Base-by-base conservation (phyloP, 2,113 vertebrate species). In the Tinamus guttatus region DNA sequence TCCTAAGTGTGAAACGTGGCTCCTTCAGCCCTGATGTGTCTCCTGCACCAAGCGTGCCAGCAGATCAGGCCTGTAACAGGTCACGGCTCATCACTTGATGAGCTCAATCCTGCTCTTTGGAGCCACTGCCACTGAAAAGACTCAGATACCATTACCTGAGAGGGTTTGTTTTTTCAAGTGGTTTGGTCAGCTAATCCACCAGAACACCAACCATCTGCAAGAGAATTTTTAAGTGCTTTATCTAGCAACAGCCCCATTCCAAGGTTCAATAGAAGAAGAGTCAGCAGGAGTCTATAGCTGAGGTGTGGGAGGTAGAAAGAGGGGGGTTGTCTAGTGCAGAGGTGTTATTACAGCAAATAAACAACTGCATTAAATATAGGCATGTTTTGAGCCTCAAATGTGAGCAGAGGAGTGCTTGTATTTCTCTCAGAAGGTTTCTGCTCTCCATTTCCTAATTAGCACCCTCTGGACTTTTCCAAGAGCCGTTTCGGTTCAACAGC, bases 321-420 rank as follows among this genome's bases (percentile, higher is more conserved):
- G 62, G 30, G n/a, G 13, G 52, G 27, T 27, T 0, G 1, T 13
- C n/a, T 24, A 4, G 3, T 3, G 19, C 52, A 15, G 13, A 32
- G 27, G 25, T 19, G 47, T 30, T 40, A 54, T 4, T 18, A 32
- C 8, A 28, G 68, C n/a, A 52, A 22, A 43, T n/a, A 63, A 40
- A 59, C 40, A 67, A 40, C 18, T 73, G 18, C 3, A 13, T 17
- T 65, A 62, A 43, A 34, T 1, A 7, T 2, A 4, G 1, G 22
- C 17, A 38, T 0, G 0, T 38, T 68, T 20, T 30, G 38, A 90
- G 71, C 18, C 47, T 22, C 13, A 6, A 12, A 56, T 0, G 0
- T 17, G 36, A 78, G 74, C 41, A 95, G 19, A 2, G 2, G 32
- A 51, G 43, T 22, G 75, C 12, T 49, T 84, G 71, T 19, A 28